Conservation (phyloP, 2,113 vertebrate genomes). For the Helogale parvula region DNA sequence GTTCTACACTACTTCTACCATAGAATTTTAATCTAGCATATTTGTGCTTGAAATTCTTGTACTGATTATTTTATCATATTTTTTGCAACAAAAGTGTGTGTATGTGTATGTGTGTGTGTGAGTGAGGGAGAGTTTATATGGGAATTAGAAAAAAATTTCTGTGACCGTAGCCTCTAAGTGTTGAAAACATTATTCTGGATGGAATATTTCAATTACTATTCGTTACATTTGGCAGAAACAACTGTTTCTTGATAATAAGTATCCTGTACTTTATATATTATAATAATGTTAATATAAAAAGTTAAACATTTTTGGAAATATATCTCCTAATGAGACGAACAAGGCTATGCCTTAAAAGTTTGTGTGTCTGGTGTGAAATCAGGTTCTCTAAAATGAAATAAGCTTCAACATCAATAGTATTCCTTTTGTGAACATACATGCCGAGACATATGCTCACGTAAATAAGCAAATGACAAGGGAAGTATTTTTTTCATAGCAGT, state of each 20-base stretch:
- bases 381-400: slow-evolving; percentile 20
- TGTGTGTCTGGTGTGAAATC: neutral
- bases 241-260: neutral
- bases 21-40: neutral
- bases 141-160: neutral
- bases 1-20: neutral
- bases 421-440: neutral
- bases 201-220: neutral
- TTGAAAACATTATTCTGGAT: neutral
- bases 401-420: neutral
- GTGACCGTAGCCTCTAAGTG: neutral
- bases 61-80: neutral
- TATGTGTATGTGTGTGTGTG: neutral
- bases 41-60: neutral
- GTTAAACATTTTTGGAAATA: neutral
- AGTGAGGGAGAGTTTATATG: neutral
- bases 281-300: neutral
- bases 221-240: neutral
- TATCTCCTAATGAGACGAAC: neutral
- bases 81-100: neutral
- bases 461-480: neutral
- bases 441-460: neutral
- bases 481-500: neutral
- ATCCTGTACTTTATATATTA: neutral
- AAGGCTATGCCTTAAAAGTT: slow-evolving; percentile 12